Conservation (phyloP, 35 echinoderm and acorn worm species). For the Chiridota heheva region DNA sequence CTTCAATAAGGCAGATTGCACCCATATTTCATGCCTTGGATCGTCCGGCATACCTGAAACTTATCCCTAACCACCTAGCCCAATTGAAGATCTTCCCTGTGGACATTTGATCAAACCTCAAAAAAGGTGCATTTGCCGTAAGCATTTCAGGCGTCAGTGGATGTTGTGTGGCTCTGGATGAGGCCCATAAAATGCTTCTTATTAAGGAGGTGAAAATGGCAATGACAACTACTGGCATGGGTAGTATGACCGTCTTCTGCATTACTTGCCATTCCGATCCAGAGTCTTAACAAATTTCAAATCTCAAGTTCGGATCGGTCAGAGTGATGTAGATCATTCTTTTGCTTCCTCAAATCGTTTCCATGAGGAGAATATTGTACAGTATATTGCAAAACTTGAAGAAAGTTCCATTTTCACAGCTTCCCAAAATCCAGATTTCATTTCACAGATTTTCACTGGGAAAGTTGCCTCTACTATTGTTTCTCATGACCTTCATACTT, state of each 20-base stretch:
- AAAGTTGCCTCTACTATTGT: constrained; percentile 4
- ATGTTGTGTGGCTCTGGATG: constrained; percentile 47
- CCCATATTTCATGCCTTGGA: constrained; percentile 61
- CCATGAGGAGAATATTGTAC: background rate
- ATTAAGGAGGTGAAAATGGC: constrained; percentile 51
- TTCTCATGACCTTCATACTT: constrained; percentile 1
- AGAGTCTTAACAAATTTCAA: constrained; percentile 7
- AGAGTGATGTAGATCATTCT: background rate
- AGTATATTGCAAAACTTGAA: background rate
- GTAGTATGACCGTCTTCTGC: constrained; percentile 14
- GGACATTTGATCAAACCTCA: background rate
- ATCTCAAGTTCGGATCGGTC: background rate
- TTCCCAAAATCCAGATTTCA: background rate
- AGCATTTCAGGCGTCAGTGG: constrained; percentile 33
- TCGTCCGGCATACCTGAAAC: constrained; percentile 40
- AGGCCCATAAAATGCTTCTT: constrained; percentile 51
- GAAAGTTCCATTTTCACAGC: background rate
- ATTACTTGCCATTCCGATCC: constrained; percentile 40
- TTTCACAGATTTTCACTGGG: constrained; percentile 2
- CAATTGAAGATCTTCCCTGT: constrained; percentile 35
- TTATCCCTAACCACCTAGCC: constrained; percentile 25
- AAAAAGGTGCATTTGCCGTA: constrained; percentile 31
- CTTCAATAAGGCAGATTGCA: background rate
- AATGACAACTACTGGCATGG: constrained; percentile 19
- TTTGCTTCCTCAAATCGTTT: background rate